Conservation (phyloP, 2,888 invertebrate genomes). For the Andrena bucephala region DNA sequence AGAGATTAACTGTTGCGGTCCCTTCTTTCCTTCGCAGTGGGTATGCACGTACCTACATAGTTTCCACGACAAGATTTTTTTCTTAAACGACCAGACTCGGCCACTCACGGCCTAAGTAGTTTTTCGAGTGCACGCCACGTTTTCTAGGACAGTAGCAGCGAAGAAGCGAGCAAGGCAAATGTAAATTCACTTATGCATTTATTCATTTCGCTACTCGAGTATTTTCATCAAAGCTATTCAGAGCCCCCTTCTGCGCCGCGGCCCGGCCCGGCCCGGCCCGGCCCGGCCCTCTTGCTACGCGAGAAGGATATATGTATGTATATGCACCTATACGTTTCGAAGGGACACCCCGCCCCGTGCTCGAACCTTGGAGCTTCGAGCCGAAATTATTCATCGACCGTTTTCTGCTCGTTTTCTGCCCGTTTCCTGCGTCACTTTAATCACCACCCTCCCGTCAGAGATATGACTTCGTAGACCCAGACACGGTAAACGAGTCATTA, state of each 20-base stretch:
- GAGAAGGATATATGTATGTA: neutral
- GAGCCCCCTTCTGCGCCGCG: conserved; percentile 23
- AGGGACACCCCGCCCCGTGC: conserved; percentile 29
- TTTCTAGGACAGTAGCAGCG: neutral
- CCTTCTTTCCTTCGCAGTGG: no score
- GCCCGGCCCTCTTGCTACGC: conserved; percentile 16
- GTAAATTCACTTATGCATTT: conserved; percentile 76
- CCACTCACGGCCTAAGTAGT: neutral
- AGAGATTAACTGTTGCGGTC: conserved; percentile 40
- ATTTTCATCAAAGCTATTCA: conserved; percentile 67
- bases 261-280: no score
- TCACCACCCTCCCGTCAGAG: neutral
- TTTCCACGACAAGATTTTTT: conserved; percentile 24
- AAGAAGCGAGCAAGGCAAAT: conserved; percentile 58
- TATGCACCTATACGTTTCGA: conserved; percentile 34
- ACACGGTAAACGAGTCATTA: neutral
- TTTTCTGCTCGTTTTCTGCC: conserved; percentile 30
- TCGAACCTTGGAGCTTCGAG: conserved; percentile 15
- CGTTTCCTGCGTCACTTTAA: conserved; percentile 31
- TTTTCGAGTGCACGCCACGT: neutral
- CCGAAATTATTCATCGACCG: conserved; percentile 55
- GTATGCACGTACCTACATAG: no score
- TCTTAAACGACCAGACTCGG: conserved; percentile 8
- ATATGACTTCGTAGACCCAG: neutral
- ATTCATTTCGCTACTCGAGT: conserved; percentile 71